These are phyloP conservation scores for Rhinophrynus dorsalis DNA, from an alignment of 2,797 vertebrate species.

Conservation along the genomic window DNA sequence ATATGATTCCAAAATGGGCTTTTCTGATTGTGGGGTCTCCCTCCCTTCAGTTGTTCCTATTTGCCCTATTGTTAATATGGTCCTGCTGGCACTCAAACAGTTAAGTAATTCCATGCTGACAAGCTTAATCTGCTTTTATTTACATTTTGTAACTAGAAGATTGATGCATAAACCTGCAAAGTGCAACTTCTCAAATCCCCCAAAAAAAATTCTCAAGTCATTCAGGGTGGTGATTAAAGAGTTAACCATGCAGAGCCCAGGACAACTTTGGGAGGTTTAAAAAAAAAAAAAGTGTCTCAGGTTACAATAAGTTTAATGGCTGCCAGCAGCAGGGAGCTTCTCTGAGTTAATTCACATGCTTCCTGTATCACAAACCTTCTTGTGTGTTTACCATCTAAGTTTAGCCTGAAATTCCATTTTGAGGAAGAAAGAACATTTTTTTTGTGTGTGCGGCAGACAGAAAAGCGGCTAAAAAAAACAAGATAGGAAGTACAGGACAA, in stretches of 20 bases:
- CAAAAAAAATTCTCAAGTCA: background rate
- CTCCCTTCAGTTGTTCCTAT: no score
- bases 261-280: conserved; percentile 8
- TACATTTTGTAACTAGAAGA: background rate
- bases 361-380: conserved; percentile 15
- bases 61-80: no score
- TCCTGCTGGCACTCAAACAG: no score
- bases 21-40: no score
- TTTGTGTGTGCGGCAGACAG: background rate
- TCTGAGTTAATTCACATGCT: conserved; percentile 14
- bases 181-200: background rate
- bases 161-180: background rate
- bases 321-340: conserved; percentile 22
- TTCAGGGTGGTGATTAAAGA: background rate
- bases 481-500: conserved; percentile 9
- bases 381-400: background rate
- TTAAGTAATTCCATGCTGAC: no score
- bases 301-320: conserved; percentile 37
- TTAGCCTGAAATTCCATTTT: background rate
- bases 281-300: conserved; percentile 24
- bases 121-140: background rate
- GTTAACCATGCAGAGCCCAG: conserved; percentile 16
- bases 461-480: background rate
- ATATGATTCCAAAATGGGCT: no score
- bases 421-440: conserved; percentile 28